phyloP scores from a whole-genome alignment of 2,797 vertebrate species.

The Sciurus carolinensis region DNA sequence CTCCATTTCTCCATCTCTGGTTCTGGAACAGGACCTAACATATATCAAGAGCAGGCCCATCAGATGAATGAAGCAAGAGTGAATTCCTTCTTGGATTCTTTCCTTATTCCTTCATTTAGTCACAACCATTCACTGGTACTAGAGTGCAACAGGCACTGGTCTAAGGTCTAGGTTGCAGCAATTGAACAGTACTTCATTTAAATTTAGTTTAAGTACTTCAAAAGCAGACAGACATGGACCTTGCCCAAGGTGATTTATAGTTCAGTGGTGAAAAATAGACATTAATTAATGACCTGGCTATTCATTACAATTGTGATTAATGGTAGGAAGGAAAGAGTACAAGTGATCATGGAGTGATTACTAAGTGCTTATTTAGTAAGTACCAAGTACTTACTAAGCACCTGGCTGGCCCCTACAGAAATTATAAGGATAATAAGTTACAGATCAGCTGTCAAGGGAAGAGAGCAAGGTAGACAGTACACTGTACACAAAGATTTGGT shows the following conservation, averaged over 20 bases:
- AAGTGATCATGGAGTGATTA: not conserved
- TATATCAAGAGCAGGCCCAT: not conserved
- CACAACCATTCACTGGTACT: not conserved
- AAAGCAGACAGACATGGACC: not conserved
- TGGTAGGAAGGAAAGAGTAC: not conserved
- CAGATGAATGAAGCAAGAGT: not conserved
- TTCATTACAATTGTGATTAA: not conserved
- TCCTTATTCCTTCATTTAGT: not conserved
- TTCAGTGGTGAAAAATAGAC: not conserved
- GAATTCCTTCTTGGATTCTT: not conserved
- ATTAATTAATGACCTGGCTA: not conserved
- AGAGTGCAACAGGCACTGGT: not conserved
- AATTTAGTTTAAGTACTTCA: not conserved
- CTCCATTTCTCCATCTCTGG: not conserved
- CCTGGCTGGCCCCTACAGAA: fast-evolving
- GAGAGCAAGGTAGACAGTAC: fast-evolving
- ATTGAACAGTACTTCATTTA: not conserved
- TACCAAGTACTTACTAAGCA: not conserved
- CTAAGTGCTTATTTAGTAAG: not conserved
- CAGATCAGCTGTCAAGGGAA: not conserved
- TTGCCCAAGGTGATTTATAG: not conserved
- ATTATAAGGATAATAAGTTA: not conserved
- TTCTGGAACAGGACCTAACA: not conserved
- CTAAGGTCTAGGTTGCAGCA: not conserved
- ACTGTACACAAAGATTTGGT: not conserved